Percentiles rank a stretch among this genome's conserved stretches.
Evolutionary conservation across 2,888 invertebrate genomes (phyloP).

Genomic region (Bhutanitis thaidina): DNA sequence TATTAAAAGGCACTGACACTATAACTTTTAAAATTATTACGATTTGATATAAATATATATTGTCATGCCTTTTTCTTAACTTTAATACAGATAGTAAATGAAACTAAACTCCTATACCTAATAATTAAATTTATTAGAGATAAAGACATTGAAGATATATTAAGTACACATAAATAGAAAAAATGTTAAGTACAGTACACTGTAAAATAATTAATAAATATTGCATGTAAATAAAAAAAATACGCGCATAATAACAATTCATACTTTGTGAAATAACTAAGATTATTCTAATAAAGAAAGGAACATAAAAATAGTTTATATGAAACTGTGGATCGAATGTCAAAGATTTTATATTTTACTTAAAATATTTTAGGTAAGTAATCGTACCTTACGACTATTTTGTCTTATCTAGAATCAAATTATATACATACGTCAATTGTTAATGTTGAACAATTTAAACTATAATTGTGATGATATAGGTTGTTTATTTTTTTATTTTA

Average conservation of each 20-base stretch:
- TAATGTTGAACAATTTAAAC: slow-evolving; percentile 17
- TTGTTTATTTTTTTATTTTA: slow-evolving; percentile 4
- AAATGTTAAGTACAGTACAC: slow-evolving; percentile 31
- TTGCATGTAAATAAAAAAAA: slow-evolving; percentile 23
- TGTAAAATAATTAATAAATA: slow-evolving; percentile 28
- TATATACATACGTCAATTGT: slow-evolving; percentile 16
- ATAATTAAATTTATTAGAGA: slow-evolving; percentile 25
- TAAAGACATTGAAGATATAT: slow-evolving; percentile 30
- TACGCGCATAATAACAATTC: slow-evolving; percentile 25
- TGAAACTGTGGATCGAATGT: background rate
- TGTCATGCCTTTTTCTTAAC: no score
- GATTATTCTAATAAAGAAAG: slow-evolving; percentile 8
- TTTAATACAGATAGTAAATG: no score
- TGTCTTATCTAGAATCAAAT: slow-evolving; percentile 15
- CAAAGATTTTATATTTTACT: slow-evolving; percentile 4
- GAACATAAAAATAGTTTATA: slow-evolving; percentile 17
- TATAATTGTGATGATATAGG: slow-evolving; percentile 20
- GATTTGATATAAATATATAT: no score
- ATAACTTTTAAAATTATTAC: no score
- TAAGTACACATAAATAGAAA: slow-evolving; percentile 34
- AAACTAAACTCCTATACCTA: background rate
- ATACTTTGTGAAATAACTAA: slow-evolving; percentile 19
- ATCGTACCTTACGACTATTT: slow-evolving; percentile 9
- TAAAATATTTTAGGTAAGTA: slow-evolving; percentile 5
- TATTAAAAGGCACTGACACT: no score